These are phyloP conservation scores for Strix aluco DNA, from an alignment of 2,113 vertebrate species.

Conservation along the genomic window DNA sequence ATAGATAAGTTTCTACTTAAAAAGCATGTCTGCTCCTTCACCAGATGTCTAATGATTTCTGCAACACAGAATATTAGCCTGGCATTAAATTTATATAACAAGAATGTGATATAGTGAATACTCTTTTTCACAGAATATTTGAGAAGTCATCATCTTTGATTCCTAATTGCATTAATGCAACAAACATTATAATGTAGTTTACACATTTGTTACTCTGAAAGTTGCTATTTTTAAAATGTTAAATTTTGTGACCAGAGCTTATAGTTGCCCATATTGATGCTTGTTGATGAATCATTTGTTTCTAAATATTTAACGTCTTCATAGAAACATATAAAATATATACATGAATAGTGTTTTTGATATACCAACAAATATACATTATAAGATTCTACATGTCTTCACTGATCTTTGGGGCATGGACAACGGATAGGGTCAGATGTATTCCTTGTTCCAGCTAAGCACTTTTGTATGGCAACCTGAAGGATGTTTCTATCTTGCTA, in stretches of 20 bases:
- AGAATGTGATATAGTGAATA: background rate
- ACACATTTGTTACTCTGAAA: background rate
- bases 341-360: background rate
- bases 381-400: background rate
- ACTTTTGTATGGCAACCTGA: background rate
- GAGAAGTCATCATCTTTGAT: background rate
- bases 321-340: background rate
- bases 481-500: background rate
- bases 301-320: background rate
- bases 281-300: background rate
- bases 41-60: background rate
- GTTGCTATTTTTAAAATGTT: background rate
- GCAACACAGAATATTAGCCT: background rate
- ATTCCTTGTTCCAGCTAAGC: background rate
- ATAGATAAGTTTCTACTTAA: background rate
- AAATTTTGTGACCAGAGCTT: background rate
- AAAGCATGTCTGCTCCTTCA: background rate
- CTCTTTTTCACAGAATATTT: background rate
- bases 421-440: background rate
- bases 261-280: background rate
- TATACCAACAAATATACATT: background rate
- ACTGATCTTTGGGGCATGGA: background rate
- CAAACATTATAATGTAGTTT: background rate
- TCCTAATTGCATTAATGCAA: background rate
- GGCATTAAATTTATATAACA: background rate